Evolutionary conservation across 2,113 vertebrate genomes (phyloP).

Genomic region (Oxygymnocypris stewartii): DNA sequence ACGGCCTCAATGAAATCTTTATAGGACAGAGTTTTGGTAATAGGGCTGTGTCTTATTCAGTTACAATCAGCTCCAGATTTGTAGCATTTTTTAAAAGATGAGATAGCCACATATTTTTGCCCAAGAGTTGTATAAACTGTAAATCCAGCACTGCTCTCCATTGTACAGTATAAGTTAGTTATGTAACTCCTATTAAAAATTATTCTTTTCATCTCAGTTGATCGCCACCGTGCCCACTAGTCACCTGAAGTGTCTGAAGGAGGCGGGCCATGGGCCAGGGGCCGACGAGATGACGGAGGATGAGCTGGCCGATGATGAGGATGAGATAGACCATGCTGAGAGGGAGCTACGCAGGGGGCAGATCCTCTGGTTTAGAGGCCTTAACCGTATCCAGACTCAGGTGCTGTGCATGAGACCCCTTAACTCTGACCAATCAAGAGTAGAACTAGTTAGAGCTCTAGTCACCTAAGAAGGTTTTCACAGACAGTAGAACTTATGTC

Average conservation of each 20-base stretch:
- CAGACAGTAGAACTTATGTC: constrained; percentile 29
- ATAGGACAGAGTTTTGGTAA: background rate
- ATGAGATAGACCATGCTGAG: constrained; percentile 91
- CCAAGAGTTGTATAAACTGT: background rate
- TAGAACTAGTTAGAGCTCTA: constrained; percentile 38
- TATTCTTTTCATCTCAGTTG: constrained; percentile 69
- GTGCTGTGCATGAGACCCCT: constrained; percentile 68
- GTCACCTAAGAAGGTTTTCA: constrained; percentile 2
- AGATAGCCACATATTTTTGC: background rate
- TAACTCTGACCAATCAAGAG: background rate
- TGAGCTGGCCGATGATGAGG: constrained; percentile 86
- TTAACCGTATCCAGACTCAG: constrained; percentile 93
- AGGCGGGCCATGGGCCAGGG: constrained; percentile 83
- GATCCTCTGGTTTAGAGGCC: constrained; percentile 93
- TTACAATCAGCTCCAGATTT: background rate
- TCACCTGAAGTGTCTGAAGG: constrained; percentile 87
- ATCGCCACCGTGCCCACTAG: constrained; percentile 86
- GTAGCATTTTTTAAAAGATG: background rate
- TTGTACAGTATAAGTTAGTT: background rate
- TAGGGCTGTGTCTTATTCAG: background rate
- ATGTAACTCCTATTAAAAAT: background rate
- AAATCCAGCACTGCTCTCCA: background rate
- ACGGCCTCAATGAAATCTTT: background rate
- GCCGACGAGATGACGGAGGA: constrained; percentile 84
- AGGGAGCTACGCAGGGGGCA: constrained; percentile 87